These are phyloP conservation scores for Diachasmimorpha longicaudata DNA, from an alignment of 1,140 invertebrate species.

Conservation along the genomic window DNA sequence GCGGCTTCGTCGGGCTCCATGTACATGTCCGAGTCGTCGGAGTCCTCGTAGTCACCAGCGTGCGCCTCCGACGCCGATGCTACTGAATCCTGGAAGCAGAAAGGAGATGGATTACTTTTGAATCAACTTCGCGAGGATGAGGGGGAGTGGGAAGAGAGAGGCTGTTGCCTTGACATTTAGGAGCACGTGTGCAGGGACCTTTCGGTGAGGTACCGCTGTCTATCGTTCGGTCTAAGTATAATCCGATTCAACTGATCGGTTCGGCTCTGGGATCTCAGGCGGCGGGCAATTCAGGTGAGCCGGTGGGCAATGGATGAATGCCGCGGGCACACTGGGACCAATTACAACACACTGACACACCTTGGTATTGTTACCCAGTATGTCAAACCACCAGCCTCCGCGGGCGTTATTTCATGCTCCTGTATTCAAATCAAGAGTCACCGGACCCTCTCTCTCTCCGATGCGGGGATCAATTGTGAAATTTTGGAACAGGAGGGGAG, in stretches of 20 bases:
- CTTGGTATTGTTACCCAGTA: slow-evolving; percentile 58
- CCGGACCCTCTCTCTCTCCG: background rate
- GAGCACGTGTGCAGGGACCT: slow-evolving; percentile 33
- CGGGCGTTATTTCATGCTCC: background rate
- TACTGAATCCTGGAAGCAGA: slow-evolving; percentile 52
- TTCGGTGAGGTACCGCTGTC: slow-evolving; percentile 27
- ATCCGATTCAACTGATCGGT: background rate
- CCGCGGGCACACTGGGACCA: slow-evolving; percentile 32
- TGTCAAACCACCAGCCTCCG: slow-evolving; percentile 44
- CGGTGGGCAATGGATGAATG: background rate
- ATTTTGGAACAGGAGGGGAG: background rate
- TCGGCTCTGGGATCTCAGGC: background rate
- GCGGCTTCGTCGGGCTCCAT: slow-evolving; percentile 57
- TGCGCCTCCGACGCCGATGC: slow-evolving; percentile 50
- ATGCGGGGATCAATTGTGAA: background rate
- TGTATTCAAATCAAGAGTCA: background rate
- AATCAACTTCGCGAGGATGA: background rate
- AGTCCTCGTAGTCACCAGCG: slow-evolving; percentile 49
- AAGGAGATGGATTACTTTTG: background rate
- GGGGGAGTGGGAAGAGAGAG: background rate
- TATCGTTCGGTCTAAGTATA: background rate
- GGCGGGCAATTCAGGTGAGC: background rate
- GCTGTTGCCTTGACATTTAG: slow-evolving; percentile 48
- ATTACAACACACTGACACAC: slow-evolving; percentile 57
- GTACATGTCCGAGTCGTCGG: slow-evolving; percentile 59